phyloP scores from a whole-genome alignment of 1,140 invertebrate species.

The Prorops nasuta region DNA sequence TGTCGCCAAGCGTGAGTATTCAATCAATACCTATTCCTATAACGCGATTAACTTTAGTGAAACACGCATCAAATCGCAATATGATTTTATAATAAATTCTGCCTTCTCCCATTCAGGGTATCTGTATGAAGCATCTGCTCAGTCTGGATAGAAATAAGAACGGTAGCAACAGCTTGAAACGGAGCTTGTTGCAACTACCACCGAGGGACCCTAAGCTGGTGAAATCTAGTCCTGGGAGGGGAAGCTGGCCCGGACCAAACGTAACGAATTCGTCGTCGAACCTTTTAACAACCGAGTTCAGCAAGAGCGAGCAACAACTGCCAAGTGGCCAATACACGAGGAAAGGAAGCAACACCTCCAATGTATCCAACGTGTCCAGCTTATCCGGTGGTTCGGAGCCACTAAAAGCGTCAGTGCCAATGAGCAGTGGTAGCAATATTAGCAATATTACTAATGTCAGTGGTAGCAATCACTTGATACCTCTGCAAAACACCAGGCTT shows the following conservation, averaged over 20 bases:
- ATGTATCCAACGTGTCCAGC: constrained; percentile 41
- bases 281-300: constrained; percentile 70
- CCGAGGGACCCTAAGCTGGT: constrained; percentile 70
- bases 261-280: constrained; percentile 56
- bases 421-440: constrained; percentile 19
- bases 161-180: constrained; percentile 48
- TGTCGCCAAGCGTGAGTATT: constrained; percentile 35
- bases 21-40: not conserved
- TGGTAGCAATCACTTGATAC: constrained; percentile 40
- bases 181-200: constrained; percentile 67
- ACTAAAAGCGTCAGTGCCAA: constrained; percentile 23
- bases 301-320: constrained; percentile 80
- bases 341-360: constrained; percentile 46
- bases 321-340: constrained; percentile 40
- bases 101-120: constrained; percentile 34
- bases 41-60: not conserved
- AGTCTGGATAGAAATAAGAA: constrained; percentile 47
- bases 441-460: constrained; percentile 47
- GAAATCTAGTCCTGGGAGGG: constrained; percentile 73
- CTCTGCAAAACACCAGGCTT: constrained; percentile 50
- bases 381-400: constrained; percentile 40
- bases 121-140: constrained; percentile 50
- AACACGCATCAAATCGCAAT: not conserved
- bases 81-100: constrained; percentile 1
- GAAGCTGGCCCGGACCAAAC: constrained; percentile 81